phyloP scores from a whole-genome alignment of 2,888 invertebrate genomes.

The Gortyna flavago region DNA sequence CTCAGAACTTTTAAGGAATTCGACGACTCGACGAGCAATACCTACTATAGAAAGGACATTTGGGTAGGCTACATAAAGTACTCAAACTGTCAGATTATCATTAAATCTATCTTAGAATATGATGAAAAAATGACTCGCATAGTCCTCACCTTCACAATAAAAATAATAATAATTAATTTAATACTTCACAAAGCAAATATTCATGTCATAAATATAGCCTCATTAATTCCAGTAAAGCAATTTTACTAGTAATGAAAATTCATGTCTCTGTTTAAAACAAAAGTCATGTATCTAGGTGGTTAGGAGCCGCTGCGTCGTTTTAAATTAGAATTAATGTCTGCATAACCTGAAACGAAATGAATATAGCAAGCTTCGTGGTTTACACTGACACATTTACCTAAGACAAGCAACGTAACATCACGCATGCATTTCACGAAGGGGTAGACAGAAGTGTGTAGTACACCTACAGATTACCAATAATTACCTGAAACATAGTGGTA shows the following conservation, averaged over 20 bases:
- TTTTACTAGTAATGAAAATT: conserved; percentile 24
- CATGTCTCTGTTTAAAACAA: conserved; percentile 31
- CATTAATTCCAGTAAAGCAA: conserved; percentile 8
- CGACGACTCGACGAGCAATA: not conserved
- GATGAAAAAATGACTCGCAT: not conserved
- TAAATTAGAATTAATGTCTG: conserved; percentile 41
- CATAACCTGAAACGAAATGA: conserved; percentile 31
- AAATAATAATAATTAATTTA: not conserved
- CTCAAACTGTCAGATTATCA: not conserved
- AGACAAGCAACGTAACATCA: not conserved
- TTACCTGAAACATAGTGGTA: not conserved
- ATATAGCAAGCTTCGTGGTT: conserved; percentile 20
- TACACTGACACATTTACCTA: conserved; percentile 8
- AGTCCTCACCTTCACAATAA: not conserved
- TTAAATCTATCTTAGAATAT: not conserved
- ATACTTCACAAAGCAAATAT: not conserved
- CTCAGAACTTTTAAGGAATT: not conserved
- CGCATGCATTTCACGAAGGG: not conserved
- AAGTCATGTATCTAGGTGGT: conserved; percentile 22
- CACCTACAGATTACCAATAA: not conserved
- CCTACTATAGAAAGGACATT: too few species aligned
- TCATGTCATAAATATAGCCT: not conserved
- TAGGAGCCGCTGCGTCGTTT: conserved; percentile 2
- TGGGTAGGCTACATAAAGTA: not conserved
- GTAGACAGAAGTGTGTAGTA: not conserved